Evolutionary conservation across 2,888 invertebrate genomes (phyloP).

Genomic region (Eugnorisma glareosa): DNA sequence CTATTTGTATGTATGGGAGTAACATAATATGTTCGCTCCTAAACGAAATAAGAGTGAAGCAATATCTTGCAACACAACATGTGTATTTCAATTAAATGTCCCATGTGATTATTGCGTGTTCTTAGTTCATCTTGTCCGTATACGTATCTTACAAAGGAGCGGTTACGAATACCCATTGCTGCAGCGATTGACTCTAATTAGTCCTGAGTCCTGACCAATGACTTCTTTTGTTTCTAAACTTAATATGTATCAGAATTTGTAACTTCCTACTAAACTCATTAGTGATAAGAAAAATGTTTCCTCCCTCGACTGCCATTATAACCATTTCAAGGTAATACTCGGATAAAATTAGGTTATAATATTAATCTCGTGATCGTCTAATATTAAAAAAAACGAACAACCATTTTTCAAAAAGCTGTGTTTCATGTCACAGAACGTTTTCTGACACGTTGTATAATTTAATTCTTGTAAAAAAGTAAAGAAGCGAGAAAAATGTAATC

Average conservation of each 20-base stretch:
- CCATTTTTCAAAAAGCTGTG: conserved; percentile 65
- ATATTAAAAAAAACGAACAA: conserved; percentile 59
- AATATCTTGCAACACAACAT: conserved; percentile 36
- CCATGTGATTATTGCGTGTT: conserved; percentile 64
- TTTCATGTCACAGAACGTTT: conserved; percentile 70
- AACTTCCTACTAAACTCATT: conserved; percentile 24
- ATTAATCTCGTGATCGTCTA: conserved; percentile 59
- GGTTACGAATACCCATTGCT: conserved; percentile 46
- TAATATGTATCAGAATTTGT: conserved; percentile 4
- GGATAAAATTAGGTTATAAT: conserved; percentile 65
- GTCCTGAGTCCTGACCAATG: conserved; percentile 12
- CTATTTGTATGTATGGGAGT: conserved; percentile 37
- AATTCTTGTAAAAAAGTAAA: conserved; percentile 68
- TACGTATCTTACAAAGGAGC: conserved; percentile 31
- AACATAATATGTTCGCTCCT: conserved; percentile 24
- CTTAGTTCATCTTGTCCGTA: conserved; percentile 44
- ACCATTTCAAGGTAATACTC: conserved; percentile 53
- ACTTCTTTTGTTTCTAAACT: conserved; percentile 13
- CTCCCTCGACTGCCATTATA: conserved; percentile 21
- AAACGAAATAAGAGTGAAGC: conserved; percentile 24
- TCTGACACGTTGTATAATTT: conserved; percentile 72
- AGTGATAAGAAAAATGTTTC: conserved; percentile 39
- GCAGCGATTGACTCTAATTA: conserved; percentile 42
- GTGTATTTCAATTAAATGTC: conserved; percentile 60
- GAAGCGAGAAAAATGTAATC: conserved; percentile 71